Evolutionary conservation across 2,113 vertebrate species (phyloP).

Genomic region (Tupaia tana): DNA sequence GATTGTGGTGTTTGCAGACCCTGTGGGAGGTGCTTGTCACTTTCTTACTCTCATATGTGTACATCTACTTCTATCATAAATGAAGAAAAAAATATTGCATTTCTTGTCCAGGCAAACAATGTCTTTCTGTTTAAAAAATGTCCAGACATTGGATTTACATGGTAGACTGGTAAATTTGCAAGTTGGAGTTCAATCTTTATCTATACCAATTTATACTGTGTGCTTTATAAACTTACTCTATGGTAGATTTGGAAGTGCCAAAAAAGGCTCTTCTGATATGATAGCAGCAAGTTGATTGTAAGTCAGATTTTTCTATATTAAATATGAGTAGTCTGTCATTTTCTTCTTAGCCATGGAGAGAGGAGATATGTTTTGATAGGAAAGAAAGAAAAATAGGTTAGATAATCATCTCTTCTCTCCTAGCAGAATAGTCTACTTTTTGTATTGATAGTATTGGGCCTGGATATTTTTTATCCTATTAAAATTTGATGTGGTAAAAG

Average conservation of each 20-base stretch:
- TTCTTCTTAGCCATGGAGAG: background rate
- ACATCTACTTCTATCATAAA: too few species aligned
- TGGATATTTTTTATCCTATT: background rate
- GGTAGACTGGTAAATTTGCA: background rate
- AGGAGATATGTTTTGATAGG: background rate
- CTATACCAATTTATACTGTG: background rate
- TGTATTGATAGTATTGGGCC: background rate
- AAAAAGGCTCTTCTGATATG: background rate
- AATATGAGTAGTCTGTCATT: background rate
- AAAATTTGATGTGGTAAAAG: background rate
- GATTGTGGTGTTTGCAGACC: too few species aligned
- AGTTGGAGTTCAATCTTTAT: background rate
- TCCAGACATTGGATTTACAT: background rate
- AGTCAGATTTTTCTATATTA: constrained; percentile 31
- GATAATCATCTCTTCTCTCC: background rate
- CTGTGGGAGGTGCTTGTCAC: too few species aligned
- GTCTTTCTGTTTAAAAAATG: background rate
- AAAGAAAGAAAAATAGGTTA: background rate
- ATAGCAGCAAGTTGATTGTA: background rate
- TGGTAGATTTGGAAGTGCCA: background rate
- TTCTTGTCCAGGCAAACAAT: background rate
- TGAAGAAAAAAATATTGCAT: background rate
- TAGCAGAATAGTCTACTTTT: background rate
- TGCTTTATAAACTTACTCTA: background rate
- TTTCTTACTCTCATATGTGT: too few species aligned